phyloP scores from a whole-genome alignment of 2,888 invertebrate species.

The Lypha dubia region DNA sequence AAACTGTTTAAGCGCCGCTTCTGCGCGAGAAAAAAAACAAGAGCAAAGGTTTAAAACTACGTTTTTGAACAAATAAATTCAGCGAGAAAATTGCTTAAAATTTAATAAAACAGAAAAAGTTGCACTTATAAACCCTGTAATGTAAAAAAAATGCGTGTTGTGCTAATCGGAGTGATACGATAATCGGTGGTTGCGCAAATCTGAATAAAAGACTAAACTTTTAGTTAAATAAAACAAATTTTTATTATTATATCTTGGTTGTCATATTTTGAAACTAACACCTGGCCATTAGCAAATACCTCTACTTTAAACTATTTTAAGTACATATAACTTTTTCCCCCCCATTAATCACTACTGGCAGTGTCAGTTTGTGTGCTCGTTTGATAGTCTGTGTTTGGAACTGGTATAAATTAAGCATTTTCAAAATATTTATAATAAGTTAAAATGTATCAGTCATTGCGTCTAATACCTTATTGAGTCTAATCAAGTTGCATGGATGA shows the following conservation, averaged over 20 bases:
- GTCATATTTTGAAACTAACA: conserved; percentile 20
- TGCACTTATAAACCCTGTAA: too few species aligned
- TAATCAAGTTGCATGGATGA: conserved; percentile 64
- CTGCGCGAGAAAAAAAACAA: too few species aligned
- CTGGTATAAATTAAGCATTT: conserved; percentile 43
- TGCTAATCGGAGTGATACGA: too few species aligned
- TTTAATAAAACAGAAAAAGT: too few species aligned
- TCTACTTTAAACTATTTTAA: conserved; percentile 19
- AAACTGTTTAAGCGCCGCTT: too few species aligned
- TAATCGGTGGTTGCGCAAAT: too few species aligned
- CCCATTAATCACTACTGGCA: conserved; percentile 58
- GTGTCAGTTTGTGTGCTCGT: conserved; percentile 29
- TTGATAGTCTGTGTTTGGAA: background rate
- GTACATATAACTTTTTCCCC: conserved; percentile 6
- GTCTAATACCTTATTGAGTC: conserved; percentile 55
- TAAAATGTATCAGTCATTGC: conserved; percentile 61
- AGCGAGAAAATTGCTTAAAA: too few species aligned
- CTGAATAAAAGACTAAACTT: too few species aligned
- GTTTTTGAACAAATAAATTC: too few species aligned
- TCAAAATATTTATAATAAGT: conserved; percentile 61
- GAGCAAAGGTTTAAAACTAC: too few species aligned
- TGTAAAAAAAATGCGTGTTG: too few species aligned
- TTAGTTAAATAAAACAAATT: too few species aligned
- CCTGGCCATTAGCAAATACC: conserved; percentile 43
- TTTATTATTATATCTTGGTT: background rate